Percentiles rank a stretch among this genome's conserved stretches.
Evolutionary conservation across 2,888 invertebrate genomes (phyloP).

Genomic region (Clitarchus hookeri): DNA sequence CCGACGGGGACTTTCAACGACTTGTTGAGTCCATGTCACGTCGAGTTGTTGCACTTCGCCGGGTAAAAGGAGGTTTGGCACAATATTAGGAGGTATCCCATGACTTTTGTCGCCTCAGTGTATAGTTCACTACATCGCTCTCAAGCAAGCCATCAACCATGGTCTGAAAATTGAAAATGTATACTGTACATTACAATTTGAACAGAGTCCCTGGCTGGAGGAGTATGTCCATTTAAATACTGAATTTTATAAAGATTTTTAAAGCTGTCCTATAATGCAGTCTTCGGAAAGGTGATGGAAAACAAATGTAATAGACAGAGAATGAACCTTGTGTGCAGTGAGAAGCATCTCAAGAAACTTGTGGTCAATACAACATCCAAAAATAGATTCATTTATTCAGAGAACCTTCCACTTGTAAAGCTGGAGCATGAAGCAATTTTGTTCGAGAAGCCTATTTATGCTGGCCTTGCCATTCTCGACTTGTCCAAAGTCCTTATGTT

Average conservation of each 20-base stretch:
- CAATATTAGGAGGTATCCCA: too few relatives aligned
- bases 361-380: neutral
- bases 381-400: neutral
- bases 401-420: neutral
- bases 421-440: neutral
- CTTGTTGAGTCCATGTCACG: too few relatives aligned
- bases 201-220: neutral
- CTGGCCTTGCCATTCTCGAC: neutral
- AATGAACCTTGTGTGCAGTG: neutral
- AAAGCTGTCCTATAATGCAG: neutral
- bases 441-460: neutral
- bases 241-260: neutral
- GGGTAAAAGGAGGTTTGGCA: too few relatives aligned
- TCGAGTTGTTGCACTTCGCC: too few relatives aligned
- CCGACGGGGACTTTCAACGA: too few relatives aligned
- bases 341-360: neutral
- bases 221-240: neutral
- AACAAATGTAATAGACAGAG: neutral
- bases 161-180: neutral
- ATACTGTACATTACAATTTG: neutral
- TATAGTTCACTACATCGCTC: neutral
- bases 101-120: too few relatives aligned
- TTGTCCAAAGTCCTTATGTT: neutral
- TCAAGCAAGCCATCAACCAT: neutral
- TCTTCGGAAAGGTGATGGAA: neutral